Conservation (phyloP, 2,888 invertebrate genomes). For the Anagyrus pseudococci region DNA sequence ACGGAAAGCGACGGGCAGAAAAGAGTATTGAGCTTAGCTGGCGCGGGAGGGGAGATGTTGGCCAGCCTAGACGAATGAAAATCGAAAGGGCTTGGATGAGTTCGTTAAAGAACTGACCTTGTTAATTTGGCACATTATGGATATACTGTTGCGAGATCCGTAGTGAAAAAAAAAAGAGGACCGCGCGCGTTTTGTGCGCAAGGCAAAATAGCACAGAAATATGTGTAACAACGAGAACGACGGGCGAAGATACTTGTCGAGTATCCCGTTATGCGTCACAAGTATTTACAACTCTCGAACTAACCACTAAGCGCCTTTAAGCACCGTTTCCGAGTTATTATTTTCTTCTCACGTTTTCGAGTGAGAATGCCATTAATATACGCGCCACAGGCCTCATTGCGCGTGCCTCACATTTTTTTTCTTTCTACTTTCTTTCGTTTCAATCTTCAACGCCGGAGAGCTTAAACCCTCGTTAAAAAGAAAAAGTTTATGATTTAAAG, state of each 20-base stretch:
- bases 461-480: constrained; percentile 25
- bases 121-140: constrained; percentile 51
- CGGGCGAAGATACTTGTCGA: constrained; percentile 12
- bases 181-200: constrained; percentile 37
- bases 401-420: too few species aligned
- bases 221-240: constrained; percentile 25
- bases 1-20: too few species aligned
- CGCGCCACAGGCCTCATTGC: too few species aligned
- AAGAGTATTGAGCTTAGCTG: too few species aligned
- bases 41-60: too few species aligned
- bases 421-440: background rate
- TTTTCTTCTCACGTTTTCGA: constrained; percentile 4
- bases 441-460: constrained; percentile 29
- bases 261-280: constrained; percentile 21
- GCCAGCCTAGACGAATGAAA: too few species aligned
- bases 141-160: constrained; percentile 44
- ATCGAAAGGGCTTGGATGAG: constrained; percentile 38
- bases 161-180: constrained; percentile 32
- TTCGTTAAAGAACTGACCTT: constrained; percentile 45
- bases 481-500: constrained; percentile 31
- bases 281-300: constrained; percentile 34
- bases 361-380: constrained; percentile 44
- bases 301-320: constrained; percentile 38
- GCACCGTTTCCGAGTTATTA: constrained; percentile 40
- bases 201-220: constrained; percentile 33